Evolutionary conservation across 1,140 invertebrate species (phyloP).

Genomic region (Lasioglossum albipes): DNA sequence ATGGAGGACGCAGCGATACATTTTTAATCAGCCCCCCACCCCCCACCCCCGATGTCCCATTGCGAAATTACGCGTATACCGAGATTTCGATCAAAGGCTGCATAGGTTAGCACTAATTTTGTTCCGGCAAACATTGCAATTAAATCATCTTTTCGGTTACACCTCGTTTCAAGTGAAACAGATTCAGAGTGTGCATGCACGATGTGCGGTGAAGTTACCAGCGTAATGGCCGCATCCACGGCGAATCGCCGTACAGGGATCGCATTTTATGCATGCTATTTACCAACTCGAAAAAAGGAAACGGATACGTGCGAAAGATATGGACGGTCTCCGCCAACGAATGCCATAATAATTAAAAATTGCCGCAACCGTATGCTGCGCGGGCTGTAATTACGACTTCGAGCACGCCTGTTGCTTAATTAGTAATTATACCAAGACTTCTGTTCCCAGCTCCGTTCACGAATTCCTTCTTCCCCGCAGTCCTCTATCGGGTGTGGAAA

Average conservation of each 20-base stretch:
- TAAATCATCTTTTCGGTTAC: too few species aligned
- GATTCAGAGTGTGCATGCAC: too few species aligned
- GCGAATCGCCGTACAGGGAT: not conserved
- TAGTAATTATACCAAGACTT: slow-evolving; percentile 44
- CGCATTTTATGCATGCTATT: not conserved
- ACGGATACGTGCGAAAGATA: not conserved
- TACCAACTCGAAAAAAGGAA: not conserved
- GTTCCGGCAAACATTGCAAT: too few species aligned
- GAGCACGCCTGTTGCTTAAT: slow-evolving; percentile 46
- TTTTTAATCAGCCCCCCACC: slow-evolving; percentile 15
- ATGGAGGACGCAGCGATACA: not conserved
- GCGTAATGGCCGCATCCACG: too few species aligned
- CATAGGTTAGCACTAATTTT: not conserved
- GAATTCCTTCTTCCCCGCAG: not conserved
- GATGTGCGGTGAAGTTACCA: too few species aligned
- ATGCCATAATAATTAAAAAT: slow-evolving; percentile 44
- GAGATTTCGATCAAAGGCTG: too few species aligned
- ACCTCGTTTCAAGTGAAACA: too few species aligned
- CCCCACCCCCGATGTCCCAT: not conserved
- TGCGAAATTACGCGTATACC: not conserved
- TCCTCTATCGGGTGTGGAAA: slow-evolving; percentile 21
- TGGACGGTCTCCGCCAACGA: not conserved
- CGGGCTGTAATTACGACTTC: slow-evolving; percentile 30
- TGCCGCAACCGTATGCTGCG: slow-evolving; percentile 2
- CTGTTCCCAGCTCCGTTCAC: not conserved